Evolutionary conservation across 2,888 invertebrate species (phyloP), one percentile per base, ranked within the genome.

Genomic region (Leucophora obtusa): DNA sequence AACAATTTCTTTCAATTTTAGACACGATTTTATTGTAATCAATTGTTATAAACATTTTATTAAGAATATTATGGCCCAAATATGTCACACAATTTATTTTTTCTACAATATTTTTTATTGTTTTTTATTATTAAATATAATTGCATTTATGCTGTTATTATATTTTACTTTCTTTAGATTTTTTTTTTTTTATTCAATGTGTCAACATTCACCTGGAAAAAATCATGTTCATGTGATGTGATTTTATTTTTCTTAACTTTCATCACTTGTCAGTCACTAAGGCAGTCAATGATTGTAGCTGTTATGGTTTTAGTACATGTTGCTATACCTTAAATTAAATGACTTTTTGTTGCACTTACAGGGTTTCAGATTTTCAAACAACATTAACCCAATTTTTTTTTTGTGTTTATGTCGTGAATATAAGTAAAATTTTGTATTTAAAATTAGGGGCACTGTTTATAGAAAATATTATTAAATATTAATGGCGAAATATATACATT

Each of bases 191-290:
- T n/a, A 15, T 47, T 62, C 56, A 71, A 79, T 75, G 51, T 79
- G 79, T 79, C 79, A 79, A 79, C 75, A 80, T 75, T 80, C 79
- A 80, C 75, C 62, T 72, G 75, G 75, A 71, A 63, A 71, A 62
- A 80, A 75, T 75, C 75, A 76, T 68, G 66, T 80, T 71, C 38
- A 63, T 35, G 50, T 56, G 18, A 62, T 59, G 65, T 58, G 50
- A 71, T 60, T 75, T 75, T 75, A 53, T 58, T 63, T 63, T 33
- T 3, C 28, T 28, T 58, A 75, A 79, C 79, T 79, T 79, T 75
- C 79, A 80, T 72, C 79, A 80, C 58, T 63, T 80, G 72, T 76
- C 63, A 51, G 78, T 62, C 68, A n/a, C n/a, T n/a, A n/a, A n/a
- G n/a, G n/a, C n/a, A 54, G 60, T 62, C 51, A 66, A 11, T 54